Percentiles rank a stretch among this genome's conserved stretches.
Evolutionary conservation across 2,888 invertebrate genomes (phyloP).

Genomic region (Eupsilia transversa): DNA sequence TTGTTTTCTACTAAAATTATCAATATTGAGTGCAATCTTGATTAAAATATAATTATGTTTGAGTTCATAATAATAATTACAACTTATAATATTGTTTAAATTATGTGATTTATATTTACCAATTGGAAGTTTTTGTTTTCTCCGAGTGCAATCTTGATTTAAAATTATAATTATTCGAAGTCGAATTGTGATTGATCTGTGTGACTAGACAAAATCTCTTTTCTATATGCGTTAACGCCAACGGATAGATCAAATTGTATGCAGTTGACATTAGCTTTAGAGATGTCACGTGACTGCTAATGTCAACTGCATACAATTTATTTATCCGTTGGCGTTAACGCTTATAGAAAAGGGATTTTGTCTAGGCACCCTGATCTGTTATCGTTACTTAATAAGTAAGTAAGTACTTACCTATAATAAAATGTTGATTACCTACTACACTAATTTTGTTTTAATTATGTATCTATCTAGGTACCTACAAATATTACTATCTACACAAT

Average conservation of each 20-base stretch:
- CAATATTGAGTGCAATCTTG: neutral
- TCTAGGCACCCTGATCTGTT: too few relatives aligned
- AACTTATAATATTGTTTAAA: neutral
- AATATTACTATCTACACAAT: neutral
- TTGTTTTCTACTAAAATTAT: neutral
- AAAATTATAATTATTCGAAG: slow-evolving; percentile 12
- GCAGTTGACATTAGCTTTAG: too few relatives aligned
- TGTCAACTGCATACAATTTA: too few relatives aligned
- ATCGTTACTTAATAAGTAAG: neutral
- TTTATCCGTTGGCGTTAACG: too few relatives aligned
- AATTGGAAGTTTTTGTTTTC: slow-evolving; percentile 8
- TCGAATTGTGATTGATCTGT: slow-evolving; percentile 8
- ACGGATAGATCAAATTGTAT: too few relatives aligned
- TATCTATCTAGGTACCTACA: neutral
- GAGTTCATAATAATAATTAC: neutral
- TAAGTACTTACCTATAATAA: neutral
- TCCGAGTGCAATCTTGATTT: slow-evolving; percentile 7
- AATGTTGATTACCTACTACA: neutral
- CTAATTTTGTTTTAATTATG: slow-evolving; percentile 1
- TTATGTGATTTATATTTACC: slow-evolving; percentile 8
- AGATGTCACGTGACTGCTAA: too few relatives aligned
- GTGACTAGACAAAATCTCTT: too few relatives aligned
- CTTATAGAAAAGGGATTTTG: too few relatives aligned
- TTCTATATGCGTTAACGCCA: too few relatives aligned
- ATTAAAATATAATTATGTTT: slow-evolving; percentile 13